Evolutionary conservation across 2,113 vertebrate genomes (phyloP).

Genomic region (Dendropsophus ebraccatus): DNA sequence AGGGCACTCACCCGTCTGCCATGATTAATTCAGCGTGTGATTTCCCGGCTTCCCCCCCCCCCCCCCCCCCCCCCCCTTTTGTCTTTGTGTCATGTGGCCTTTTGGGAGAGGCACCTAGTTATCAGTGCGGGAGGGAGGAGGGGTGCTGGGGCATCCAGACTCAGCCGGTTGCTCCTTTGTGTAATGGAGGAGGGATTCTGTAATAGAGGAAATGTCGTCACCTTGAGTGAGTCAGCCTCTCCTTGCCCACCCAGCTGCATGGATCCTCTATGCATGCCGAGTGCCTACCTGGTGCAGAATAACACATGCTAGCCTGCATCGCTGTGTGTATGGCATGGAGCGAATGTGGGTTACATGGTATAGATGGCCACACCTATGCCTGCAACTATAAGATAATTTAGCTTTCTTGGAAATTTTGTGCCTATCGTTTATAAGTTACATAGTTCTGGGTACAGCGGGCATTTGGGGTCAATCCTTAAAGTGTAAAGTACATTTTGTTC

Average conservation of each 20-base stretch:
- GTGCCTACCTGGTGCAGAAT: neutral
- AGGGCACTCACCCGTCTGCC: neutral
- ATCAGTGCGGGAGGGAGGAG: neutral
- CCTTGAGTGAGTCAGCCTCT: constrained; percentile 31
- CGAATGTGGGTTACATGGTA: neutral
- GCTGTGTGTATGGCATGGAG: neutral
- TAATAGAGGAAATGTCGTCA: constrained; percentile 53
- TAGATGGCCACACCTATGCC: neutral
- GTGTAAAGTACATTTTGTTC: no score
- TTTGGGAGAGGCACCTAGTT: constrained; percentile 51
- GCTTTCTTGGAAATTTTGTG: neutral
- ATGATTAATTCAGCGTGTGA: neutral
- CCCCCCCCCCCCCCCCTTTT: neutral
- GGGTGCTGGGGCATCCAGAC: constrained; percentile 40
- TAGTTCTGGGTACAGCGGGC: no score
- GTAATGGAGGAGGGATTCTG: constrained; percentile 22
- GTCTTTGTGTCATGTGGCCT: constrained; percentile 42
- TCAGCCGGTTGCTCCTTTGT: constrained; percentile 47
- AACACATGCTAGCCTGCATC: neutral
- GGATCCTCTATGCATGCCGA: neutral
- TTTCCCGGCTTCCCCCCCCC: neutral
- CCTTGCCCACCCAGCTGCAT: neutral
- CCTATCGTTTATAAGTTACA: no score
- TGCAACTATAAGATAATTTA: neutral
- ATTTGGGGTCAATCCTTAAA: no score